A percentile compares a stretch with the other conserved stretches of the same genome.
Evolutionary conservation across 1,140 invertebrate species (phyloP).

Genomic region (Mactra quadrangularis): DNA sequence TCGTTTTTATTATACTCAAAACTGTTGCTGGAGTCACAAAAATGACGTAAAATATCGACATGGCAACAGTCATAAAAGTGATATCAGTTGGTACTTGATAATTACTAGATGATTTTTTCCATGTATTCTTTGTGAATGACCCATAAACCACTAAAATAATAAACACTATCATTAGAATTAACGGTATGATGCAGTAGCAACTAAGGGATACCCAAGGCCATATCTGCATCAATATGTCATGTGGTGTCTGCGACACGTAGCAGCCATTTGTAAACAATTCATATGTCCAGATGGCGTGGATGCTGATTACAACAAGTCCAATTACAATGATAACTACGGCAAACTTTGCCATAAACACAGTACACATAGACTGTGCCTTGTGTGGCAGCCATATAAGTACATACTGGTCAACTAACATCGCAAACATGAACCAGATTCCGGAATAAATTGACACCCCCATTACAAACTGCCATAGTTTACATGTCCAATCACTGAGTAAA

Average conservation of each 20-base stretch:
- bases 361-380: slow-evolving; percentile 72
- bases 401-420: slow-evolving; percentile 78
- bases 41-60: slow-evolving; percentile 74
- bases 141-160: slow-evolving; percentile 72
- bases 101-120: slow-evolving; percentile 60
- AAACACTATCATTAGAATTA: slow-evolving; percentile 72
- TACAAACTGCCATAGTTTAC: slow-evolving; percentile 79
- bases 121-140: slow-evolving; percentile 70
- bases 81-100: slow-evolving; percentile 62
- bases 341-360: slow-evolving; percentile 77
- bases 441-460: slow-evolving; percentile 75
- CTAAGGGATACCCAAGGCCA: slow-evolving; percentile 80
- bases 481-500: slow-evolving; percentile 69
- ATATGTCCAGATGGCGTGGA: slow-evolving; percentile 81
- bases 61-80: slow-evolving; percentile 70
- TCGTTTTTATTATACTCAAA: slow-evolving; percentile 74
- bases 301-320: slow-evolving; percentile 77
- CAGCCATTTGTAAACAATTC: slow-evolving; percentile 75
- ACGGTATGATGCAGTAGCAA: slow-evolving; percentile 77
- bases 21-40: slow-evolving; percentile 77
- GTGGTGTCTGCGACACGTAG: slow-evolving; percentile 67
- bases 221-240: slow-evolving; percentile 75
- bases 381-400: slow-evolving; percentile 74
- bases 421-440: slow-evolving; percentile 79
- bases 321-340: slow-evolving; percentile 73